phyloP scores from a whole-genome alignment of 2,113 vertebrate genomes.

The Gadus chalcogrammus region DNA sequence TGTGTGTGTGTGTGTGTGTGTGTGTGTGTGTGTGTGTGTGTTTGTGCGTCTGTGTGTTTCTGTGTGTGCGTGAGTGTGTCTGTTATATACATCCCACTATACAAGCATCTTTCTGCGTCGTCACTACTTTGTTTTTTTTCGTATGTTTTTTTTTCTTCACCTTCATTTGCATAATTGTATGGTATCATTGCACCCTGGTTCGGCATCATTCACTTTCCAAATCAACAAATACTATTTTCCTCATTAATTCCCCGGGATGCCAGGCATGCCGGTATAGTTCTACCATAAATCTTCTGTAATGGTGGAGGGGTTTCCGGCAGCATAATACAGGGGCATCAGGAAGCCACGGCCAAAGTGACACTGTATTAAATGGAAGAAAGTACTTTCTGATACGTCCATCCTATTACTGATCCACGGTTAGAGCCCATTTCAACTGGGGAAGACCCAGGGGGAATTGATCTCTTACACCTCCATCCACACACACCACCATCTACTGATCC shows the following conservation, averaged over 20 bases:
- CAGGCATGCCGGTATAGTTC: constrained; percentile 44
- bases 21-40: neutral
- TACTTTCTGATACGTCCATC: neutral
- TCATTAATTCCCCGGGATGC: constrained; percentile 43
- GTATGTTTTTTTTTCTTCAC: constrained; percentile 40
- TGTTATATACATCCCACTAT: neutral
- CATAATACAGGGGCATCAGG: constrained; percentile 3
- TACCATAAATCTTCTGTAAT: constrained; percentile 12
- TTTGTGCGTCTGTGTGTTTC: neutral
- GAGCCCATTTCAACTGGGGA: too few relatives aligned
- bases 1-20: constrained; percentile 45
- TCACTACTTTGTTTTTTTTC: constrained; percentile 31
- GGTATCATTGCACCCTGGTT: constrained; percentile 63
- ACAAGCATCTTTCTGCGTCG: constrained; percentile 32
- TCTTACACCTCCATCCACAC: too few relatives aligned
- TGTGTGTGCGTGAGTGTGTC: constrained; percentile 5
- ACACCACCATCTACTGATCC: too few relatives aligned
- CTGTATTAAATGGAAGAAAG: constrained; percentile 23
- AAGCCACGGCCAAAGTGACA: constrained; percentile 9
- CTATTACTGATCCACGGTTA: too few relatives aligned
- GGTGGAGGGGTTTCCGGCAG: constrained; percentile 33
- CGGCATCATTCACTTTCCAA: constrained; percentile 57
- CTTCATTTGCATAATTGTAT: constrained; percentile 71
- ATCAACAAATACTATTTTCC: constrained; percentile 59
- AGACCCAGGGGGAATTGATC: too few relatives aligned